These are phyloP conservation scores for Epistrophe grossulariae DNA, from an alignment of 2,888 invertebrate genomes.

Conservation along the genomic window DNA sequence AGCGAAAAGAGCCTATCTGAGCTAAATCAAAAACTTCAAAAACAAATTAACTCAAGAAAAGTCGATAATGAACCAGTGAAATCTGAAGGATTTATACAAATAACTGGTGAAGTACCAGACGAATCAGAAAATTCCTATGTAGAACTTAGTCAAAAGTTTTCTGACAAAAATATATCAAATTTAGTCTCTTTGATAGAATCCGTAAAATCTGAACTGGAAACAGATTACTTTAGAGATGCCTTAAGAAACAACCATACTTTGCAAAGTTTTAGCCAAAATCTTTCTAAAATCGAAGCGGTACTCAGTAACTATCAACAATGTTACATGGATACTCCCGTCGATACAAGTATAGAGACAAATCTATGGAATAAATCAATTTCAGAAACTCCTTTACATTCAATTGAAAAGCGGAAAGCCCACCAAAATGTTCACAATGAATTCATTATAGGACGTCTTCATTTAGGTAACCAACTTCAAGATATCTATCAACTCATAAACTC, in stretches of 20 bases:
- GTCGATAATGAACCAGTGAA: background rate
- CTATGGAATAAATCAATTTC: background rate
- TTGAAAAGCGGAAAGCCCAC: background rate
- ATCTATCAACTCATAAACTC: conserved; percentile 38
- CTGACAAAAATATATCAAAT: background rate
- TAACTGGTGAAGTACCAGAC: background rate
- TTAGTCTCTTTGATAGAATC: background rate
- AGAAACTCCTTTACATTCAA: background rate
- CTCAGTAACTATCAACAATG: background rate
- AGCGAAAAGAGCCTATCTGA: too few relatives aligned
- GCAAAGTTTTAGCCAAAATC: background rate
- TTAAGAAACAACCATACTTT: background rate
- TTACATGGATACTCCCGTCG: background rate
- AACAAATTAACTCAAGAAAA: background rate
- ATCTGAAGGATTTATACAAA: background rate
- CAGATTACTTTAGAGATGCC: background rate
- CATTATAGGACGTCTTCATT: conserved; percentile 2
- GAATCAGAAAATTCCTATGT: background rate
- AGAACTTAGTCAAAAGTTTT: background rate
- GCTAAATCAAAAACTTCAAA: background rate
- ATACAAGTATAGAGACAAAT: background rate
- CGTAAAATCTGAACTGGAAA: background rate
- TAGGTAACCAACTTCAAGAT: conserved; percentile 35
- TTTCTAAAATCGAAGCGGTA: background rate
- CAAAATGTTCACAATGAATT: conserved; percentile 14